Conservation (phyloP, 2,113 vertebrate species). For the Tychaedon coryphoeus region DNA sequence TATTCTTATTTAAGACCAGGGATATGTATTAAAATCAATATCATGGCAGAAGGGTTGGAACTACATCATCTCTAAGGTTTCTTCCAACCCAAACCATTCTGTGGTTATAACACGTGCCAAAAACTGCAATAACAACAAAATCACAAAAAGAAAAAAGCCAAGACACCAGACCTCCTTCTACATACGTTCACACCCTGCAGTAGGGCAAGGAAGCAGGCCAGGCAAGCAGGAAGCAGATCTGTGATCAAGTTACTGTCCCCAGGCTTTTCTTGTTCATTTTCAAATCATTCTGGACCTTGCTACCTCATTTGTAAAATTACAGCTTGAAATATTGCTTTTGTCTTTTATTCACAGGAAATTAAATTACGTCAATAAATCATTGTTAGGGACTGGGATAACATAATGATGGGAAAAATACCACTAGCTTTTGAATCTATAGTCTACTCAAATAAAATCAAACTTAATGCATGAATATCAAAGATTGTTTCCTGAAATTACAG, state of each 20-base stretch:
- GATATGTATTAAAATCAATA: not conserved
- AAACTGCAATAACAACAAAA: not conserved
- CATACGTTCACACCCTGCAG: not conserved
- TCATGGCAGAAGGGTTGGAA: not conserved
- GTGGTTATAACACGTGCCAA: not conserved
- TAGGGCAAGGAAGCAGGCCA: not conserved
- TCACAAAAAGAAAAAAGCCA: not conserved
- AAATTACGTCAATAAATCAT: not conserved
- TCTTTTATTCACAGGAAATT: not conserved
- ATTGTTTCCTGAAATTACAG: not conserved
- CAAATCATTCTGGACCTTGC: not conserved
- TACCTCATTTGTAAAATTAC: not conserved
- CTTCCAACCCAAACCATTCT: not conserved
- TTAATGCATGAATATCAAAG: not conserved
- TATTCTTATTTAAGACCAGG: not conserved
- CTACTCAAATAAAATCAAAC: not conserved
- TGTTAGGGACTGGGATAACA: not conserved
- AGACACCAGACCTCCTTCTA: not conserved
- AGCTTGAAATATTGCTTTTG: not conserved
- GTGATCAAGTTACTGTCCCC: not conserved
- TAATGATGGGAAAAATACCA: not conserved
- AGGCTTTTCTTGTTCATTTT: not conserved
- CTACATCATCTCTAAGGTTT: not conserved
- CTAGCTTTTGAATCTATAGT: not conserved
- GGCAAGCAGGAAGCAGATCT: not conserved